A percentile compares a stretch with the other conserved stretches of the same genome.
Conservation (phyloP, 2,888 invertebrate species). For the Anagyrus pseudococci region DNA sequence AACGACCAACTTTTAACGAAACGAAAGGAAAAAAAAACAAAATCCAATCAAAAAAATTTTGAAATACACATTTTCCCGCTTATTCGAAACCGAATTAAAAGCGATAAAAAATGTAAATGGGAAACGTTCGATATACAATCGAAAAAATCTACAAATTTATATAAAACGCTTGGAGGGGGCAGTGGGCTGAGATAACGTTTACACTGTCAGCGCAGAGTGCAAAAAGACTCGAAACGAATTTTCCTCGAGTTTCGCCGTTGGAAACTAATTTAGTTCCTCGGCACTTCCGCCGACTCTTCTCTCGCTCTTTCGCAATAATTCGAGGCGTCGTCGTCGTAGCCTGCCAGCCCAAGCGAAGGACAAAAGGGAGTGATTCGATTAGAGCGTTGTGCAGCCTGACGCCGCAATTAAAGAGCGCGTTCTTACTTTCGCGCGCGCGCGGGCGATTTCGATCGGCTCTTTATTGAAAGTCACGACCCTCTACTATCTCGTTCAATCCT, state of each 20-base stretch:
- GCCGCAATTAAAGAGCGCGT: slow-evolving; percentile 44
- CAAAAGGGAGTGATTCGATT: slow-evolving; percentile 11
- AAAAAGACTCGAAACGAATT: not conserved
- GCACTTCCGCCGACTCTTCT: not conserved
- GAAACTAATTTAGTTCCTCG: slow-evolving; percentile 27
- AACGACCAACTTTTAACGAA: no score
- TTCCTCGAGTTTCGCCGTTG: not conserved
- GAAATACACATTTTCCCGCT: no score
- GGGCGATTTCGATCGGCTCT: slow-evolving; percentile 43
- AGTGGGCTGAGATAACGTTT: no score
- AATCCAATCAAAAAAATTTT: no score
- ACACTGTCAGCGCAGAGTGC: not conserved
- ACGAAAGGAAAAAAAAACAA: no score
- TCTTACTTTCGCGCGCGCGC: slow-evolving; percentile 40
- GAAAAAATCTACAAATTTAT: no score
- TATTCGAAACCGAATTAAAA: no score
- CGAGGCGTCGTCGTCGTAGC: slow-evolving; percentile 1
- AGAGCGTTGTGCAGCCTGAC: slow-evolving; percentile 20
- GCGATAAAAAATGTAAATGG: no score
- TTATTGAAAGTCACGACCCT: slow-evolving; percentile 38
- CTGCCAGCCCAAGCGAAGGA: not conserved
- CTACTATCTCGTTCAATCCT: not conserved
- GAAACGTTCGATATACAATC: no score
- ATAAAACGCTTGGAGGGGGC: no score
- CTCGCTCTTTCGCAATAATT: slow-evolving; percentile 21